A percentile compares a stretch with the other conserved stretches of the same genome.
Conservation (phyloP, 2,797 vertebrate species). For the Falco rusticolus region DNA sequence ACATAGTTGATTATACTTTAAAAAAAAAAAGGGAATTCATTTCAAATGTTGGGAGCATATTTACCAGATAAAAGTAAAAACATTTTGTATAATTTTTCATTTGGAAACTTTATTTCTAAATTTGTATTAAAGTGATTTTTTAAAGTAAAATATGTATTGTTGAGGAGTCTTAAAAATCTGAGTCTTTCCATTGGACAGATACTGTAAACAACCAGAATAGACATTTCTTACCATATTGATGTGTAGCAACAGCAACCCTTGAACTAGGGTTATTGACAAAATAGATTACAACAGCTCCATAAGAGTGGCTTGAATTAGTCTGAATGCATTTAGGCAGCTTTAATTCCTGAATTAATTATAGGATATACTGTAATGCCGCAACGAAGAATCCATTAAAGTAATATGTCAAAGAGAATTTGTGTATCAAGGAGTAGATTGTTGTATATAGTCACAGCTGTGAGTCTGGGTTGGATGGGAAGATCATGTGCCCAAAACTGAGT, state of each 20-base stretch:
- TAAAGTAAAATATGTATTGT: neutral
- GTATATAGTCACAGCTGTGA: neutral
- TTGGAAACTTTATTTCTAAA: neutral
- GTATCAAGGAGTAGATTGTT: neutral
- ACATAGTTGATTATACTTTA: neutral
- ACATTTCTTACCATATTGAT: neutral
- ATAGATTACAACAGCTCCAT: neutral
- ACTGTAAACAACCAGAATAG: neutral
- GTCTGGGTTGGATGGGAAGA: neutral
- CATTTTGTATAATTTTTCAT: neutral
- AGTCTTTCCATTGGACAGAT: neutral
- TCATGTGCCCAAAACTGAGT: neutral
- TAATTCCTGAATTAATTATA: slow-evolving; percentile 47
- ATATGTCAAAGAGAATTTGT: slow-evolving; percentile 46
- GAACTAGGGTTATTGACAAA: slow-evolving; percentile 39
- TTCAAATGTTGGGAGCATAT: neutral
- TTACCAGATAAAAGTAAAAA: neutral
- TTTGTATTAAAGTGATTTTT: neutral
- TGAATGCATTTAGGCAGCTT: slow-evolving; percentile 14
- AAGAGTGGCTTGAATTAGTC: neutral
- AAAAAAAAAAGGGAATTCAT: neutral
- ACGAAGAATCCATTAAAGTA: slow-evolving; percentile 42
- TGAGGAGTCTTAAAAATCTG: neutral
- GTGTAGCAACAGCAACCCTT: neutral
- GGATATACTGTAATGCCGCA: neutral